A percentile compares a stretch with the other conserved stretches of the same genome.
Conservation (phyloP, 2,888 invertebrate genomes). For the Drosophila antonietae region DNA sequence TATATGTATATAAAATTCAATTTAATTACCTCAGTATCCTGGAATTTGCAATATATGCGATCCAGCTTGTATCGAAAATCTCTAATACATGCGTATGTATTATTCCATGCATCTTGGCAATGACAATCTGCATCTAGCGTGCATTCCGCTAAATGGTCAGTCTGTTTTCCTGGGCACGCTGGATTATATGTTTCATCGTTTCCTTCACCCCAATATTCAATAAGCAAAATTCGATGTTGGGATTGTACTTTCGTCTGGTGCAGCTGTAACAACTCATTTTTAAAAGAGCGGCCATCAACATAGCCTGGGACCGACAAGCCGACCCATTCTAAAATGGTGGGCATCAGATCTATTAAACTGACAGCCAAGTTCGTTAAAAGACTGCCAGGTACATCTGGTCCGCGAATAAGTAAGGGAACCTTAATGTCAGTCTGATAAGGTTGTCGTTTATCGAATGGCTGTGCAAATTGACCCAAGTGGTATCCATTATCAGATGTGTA, state of each 20-base stretch:
- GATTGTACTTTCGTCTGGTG: constrained; percentile 21
- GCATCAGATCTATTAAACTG: constrained; percentile 92
- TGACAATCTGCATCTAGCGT: constrained; percentile 89
- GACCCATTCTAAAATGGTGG: constrained; percentile 92
- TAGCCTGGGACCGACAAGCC: constrained; percentile 85
- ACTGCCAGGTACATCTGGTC: constrained; percentile 87
- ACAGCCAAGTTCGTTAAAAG: constrained; percentile 86
- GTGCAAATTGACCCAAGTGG: constrained; percentile 95
- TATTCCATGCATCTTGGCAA: constrained; percentile 93
- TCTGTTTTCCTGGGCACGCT: constrained; percentile 88
- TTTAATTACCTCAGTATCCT: constrained; percentile 84
- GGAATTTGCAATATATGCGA: constrained; percentile 85
- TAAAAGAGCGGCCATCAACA: constrained; percentile 88
- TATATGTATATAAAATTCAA: neutral
- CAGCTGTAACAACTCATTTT: constrained; percentile 69
- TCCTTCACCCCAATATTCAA: constrained; percentile 94
- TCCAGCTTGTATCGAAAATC: constrained; percentile 85
- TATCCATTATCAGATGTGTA: constrained; percentile 96
- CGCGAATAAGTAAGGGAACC: constrained; percentile 92
- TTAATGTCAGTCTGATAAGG: constrained; percentile 95
- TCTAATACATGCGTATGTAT: constrained; percentile 92
- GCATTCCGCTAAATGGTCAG: constrained; percentile 87
- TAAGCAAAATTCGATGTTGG: constrained; percentile 85
- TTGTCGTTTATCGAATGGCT: constrained; percentile 95
- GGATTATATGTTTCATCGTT: constrained; percentile 86